A percentile compares a stretch with the other conserved stretches of the same genome.
Conservation (phyloP, 2,888 invertebrate genomes). For the Lepidonotus clava region DNA sequence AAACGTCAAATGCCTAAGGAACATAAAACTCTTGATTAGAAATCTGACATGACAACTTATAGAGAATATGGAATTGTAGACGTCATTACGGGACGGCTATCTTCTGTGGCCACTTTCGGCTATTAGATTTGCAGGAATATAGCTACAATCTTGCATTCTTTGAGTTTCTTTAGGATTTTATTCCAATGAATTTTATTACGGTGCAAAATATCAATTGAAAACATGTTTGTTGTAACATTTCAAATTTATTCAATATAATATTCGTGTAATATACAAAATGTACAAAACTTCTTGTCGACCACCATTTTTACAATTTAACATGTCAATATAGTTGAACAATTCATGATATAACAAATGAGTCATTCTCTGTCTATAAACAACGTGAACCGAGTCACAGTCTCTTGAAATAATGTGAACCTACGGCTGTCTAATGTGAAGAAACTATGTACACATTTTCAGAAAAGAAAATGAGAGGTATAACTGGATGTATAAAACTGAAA, state of each 20-base stretch:
- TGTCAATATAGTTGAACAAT: constrained; percentile 19
- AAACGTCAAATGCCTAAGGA: too few species aligned
- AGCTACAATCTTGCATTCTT: too few species aligned
- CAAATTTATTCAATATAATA: constrained; percentile 35
- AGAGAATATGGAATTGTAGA: too few species aligned
- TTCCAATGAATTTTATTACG: too few species aligned
- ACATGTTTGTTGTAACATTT: neutral
- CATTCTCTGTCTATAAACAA: neutral
- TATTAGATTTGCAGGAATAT: too few species aligned
- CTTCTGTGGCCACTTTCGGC: too few species aligned
- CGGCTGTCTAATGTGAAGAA: neutral
- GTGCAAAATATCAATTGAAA: neutral
- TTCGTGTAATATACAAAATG: constrained; percentile 45
- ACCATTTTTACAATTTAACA: constrained; percentile 27
- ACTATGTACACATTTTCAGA: neutral
- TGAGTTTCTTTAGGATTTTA: too few species aligned
- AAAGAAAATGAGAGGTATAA: neutral
- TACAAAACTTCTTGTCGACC: constrained; percentile 38
- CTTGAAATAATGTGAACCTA: too few species aligned
- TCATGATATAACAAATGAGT: neutral
- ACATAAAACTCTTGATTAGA: too few species aligned
- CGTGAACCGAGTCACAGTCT: too few species aligned
- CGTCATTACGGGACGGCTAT: too few species aligned
- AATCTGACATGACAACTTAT: too few species aligned
- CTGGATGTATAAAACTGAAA: neutral